Base-by-base conservation (phyloP, 2,797 vertebrate genomes). In the Falco novaeseelandiae region DNA sequence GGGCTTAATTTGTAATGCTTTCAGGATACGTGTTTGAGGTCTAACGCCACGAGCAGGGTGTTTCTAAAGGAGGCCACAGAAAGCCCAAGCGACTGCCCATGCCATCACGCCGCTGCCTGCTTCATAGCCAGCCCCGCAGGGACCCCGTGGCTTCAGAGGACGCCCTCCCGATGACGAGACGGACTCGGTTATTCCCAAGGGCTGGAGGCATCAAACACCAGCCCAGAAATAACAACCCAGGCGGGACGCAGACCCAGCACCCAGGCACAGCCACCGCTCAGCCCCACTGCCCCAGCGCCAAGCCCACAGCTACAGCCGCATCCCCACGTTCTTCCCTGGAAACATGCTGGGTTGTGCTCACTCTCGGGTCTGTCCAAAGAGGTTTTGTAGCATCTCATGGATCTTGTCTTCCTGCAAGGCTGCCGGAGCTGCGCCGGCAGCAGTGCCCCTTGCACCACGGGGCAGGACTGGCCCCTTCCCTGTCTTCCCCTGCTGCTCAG, bases 81-180 rank as follows among this genome's bases (percentile, higher is more conserved):
- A 77, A 34, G 49, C 23, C 80, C 51, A 11, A 85, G 55, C 51
- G 40, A 32, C 55, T 32, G 70, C 71, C 55, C 7, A 0, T 23
- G 15, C 87, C 44, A 2, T 18, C 57, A 10, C 30, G 5, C 10
- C 3, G 3, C 25, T 40, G 66, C 67, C 76, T n/a, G 44, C 72
- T 59, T 14, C 15, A 1, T 1, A 12, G 11, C 26, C 67, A 76
- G 62, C 62, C 58, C 83, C 36, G 3, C 1, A 0, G 25, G 23
- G 26, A 42, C 23, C n/a, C 30, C 67, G 3, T 0, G 0, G 74
- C 76, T 51, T 4, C 0, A 0, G 18, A 29, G 54, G 12, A 36
- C 2, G 0, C 44, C 27, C 49, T 55, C 36, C 66, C 1, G 1
- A 6, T 0, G 0, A 49, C 2, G 1, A 38, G 51, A 27, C 59